Conservation (phyloP, 2,113 vertebrate genomes). For the Rutilus rutilus region DNA sequence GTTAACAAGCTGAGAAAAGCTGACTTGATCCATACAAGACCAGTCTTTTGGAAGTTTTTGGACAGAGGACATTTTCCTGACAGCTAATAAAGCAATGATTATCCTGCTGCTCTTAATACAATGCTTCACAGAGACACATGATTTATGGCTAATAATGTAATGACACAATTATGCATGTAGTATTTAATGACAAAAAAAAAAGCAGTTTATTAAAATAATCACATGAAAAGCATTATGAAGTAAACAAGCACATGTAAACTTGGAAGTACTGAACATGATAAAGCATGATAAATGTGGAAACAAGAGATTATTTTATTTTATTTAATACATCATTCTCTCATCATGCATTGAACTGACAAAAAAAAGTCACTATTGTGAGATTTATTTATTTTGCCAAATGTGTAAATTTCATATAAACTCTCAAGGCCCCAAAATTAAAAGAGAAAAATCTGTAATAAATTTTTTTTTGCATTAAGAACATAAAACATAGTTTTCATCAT, state of each 20-base stretch:
- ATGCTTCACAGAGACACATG: constrained; percentile 26
- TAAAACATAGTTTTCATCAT: no score
- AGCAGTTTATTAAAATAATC: constrained; percentile 37
- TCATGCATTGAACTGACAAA: not conserved
- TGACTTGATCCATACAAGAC: not conserved
- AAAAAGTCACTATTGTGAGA: not conserved
- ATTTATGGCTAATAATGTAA: constrained; percentile 45
- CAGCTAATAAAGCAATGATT: not conserved
- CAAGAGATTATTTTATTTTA: not conserved
- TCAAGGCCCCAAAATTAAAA: not conserved
- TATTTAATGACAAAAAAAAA: not conserved
- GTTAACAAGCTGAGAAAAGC: not conserved
- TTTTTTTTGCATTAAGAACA: not conserved
- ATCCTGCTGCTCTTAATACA: not conserved
- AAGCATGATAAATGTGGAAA: not conserved
- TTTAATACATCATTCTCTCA: not conserved
- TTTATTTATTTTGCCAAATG: not conserved
- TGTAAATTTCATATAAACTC: not conserved
- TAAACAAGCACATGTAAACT: not conserved
- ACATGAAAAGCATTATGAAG: constrained; percentile 22
- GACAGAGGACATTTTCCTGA: not conserved
- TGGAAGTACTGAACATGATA: not conserved
- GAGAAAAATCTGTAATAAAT: not conserved
- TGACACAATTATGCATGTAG: constrained; percentile 32
- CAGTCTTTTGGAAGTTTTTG: not conserved